These are phyloP conservation scores for Bovichtus diacanthus DNA, from an alignment of 2,797 vertebrate genomes.

Conservation along the genomic window DNA sequence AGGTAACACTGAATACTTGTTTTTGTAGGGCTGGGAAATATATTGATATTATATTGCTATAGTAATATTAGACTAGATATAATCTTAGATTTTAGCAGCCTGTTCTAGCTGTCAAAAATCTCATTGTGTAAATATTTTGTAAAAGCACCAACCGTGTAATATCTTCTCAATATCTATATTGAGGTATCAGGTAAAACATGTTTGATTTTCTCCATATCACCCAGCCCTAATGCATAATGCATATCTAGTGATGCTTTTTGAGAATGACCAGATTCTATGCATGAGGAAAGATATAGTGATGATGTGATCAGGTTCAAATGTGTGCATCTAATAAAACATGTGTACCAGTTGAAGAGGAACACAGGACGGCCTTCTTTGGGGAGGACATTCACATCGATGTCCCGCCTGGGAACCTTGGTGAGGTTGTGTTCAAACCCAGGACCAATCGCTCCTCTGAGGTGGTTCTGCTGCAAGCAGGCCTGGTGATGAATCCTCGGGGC, in stretches of 20 bases:
- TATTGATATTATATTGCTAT: no score
- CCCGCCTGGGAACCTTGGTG: constrained; percentile 41
- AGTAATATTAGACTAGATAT: no score
- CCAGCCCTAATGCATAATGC: background rate
- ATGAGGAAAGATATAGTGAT: background rate
- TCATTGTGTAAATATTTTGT: no score
- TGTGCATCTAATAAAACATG: background rate
- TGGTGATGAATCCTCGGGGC: constrained; percentile 24
- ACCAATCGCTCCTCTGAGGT: constrained; percentile 38
- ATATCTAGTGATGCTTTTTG: background rate
- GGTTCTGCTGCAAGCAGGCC: constrained; percentile 67
- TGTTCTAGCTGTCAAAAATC: no score
- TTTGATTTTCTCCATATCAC: no score
- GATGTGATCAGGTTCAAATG: background rate
- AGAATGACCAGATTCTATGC: background rate
- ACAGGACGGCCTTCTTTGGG: constrained; percentile 79
- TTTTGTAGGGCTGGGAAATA: background rate
- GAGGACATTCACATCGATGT: constrained; percentile 82
- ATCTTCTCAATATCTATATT: no score
- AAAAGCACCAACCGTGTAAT: no score
- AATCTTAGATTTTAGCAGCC: no score
- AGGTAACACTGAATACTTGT: constrained; percentile 68
- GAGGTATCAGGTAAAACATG: no score
- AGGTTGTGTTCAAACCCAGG: constrained; percentile 77
- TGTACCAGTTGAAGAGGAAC: constrained; percentile 73